Percentiles rank a stretch among this genome's conserved stretches.
Evolutionary conservation across 2,113 vertebrate genomes (phyloP).

Genomic region (Xenopus tropicalis): DNA sequence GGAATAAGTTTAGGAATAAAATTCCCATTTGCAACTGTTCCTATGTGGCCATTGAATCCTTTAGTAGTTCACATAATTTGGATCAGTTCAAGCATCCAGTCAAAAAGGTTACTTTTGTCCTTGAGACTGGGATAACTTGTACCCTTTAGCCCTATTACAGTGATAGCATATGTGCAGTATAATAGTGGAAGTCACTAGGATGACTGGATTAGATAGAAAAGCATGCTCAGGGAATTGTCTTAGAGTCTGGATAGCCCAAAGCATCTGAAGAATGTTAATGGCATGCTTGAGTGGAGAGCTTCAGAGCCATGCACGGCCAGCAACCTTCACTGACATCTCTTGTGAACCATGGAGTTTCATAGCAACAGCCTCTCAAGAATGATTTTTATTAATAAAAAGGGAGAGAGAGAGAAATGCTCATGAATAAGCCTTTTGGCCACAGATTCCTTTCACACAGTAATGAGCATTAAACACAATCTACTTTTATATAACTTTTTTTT

Average conservation of each 20-base stretch:
- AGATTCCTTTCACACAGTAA: conserved; percentile 50
- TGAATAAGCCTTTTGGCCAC: conserved; percentile 54
- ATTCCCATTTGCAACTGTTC: too few species aligned
- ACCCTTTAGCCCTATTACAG: too few species aligned
- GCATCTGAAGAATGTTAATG: conserved; percentile 73
- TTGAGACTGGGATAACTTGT: too few species aligned
- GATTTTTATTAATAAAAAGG: conserved; percentile 54
- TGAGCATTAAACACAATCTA: conserved; percentile 46
- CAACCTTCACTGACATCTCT: conserved; percentile 64
- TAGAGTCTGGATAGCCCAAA: conserved; percentile 48
- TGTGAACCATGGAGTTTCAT: conserved; percentile 64
- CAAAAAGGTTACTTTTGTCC: too few species aligned
- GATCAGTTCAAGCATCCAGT: too few species aligned
- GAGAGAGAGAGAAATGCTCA: conserved; percentile 48
- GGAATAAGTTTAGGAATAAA: too few species aligned
- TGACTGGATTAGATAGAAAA: conserved; percentile 17
- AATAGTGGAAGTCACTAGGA: conserved; percentile 25
- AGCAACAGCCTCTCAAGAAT: conserved; percentile 71
- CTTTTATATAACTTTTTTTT: conserved; percentile 27
- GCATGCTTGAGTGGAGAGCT: conserved; percentile 73
- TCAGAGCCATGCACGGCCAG: conserved; percentile 55
- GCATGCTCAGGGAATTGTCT: conserved; percentile 28
- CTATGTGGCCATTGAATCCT: too few species aligned
- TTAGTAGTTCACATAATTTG: too few species aligned
- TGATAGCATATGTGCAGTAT: conserved; percentile 2